Evolutionary conservation across 2,113 vertebrate genomes (phyloP).

Genomic region (Oxyruncus cristatus): DNA sequence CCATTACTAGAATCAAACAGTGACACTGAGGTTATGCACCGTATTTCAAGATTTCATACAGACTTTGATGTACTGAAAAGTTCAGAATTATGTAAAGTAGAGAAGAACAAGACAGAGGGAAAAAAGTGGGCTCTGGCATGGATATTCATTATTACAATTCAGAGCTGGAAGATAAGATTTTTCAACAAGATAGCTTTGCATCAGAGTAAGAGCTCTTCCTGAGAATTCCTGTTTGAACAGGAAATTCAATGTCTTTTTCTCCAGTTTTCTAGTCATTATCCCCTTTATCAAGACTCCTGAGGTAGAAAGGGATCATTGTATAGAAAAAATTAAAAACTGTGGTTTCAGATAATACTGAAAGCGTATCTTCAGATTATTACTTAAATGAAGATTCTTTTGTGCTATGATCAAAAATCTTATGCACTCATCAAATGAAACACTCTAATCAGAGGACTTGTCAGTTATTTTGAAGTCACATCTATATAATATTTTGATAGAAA

Average conservation of each 20-base stretch:
- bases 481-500: background rate
- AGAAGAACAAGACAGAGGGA: background rate
- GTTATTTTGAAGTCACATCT: background rate
- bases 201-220: background rate
- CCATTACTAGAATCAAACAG: background rate
- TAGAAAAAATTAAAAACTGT: background rate
- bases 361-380: background rate
- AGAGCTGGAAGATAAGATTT: background rate
- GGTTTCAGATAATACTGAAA: background rate
- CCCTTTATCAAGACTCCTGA: background rate
- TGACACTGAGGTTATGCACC: background rate
- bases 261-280: background rate
- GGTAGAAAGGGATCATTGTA: background rate
- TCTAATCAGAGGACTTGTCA: background rate
- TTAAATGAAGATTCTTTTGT: constrained; percentile 9
- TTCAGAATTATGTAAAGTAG: background rate
- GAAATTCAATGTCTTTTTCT: background rate
- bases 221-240: background rate
- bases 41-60: background rate
- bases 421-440: background rate
- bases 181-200: background rate
- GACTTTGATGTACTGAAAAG: background rate
- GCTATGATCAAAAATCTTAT: background rate
- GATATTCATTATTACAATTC: constrained; percentile 19
- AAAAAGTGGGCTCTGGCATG: background rate